Evolutionary conservation across 1,140 invertebrate species (phyloP), one percentile per base, ranked within the genome.

Genomic region (Ips typographus): DNA sequence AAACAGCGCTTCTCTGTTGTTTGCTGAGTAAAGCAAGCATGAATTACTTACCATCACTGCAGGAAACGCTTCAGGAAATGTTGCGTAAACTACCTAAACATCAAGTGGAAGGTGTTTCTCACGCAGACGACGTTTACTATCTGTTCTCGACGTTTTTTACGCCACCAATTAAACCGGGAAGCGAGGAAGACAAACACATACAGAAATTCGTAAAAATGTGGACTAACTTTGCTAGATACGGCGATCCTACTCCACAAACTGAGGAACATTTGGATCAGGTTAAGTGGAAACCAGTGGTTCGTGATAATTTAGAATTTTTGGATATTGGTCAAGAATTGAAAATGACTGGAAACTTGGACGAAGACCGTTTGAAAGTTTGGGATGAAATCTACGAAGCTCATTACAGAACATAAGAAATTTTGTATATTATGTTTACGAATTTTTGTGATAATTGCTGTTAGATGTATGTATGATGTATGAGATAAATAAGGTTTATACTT

Each of bases 61-160:
- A 71, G 43, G 64, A 59, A n/a, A 53, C 72, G 8, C 62, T 75
- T n/a, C 39, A 58, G 39, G 69, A 64, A 36, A 4, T 83, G 39
- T 73, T 80, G 2, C 72, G 68, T 2, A 68, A 68, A 22, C 8
- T 75, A 6, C 73, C 71, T 5, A 55, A 49, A 37, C 70, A 69
- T 41, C 38, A 65, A 51, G n/a, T 80, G 63, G 85, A 86, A 0
- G 85, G 73, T 84, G 88, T 6, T 82, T 84, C 82, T 71, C 89
- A 90, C 73, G 85, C 83, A 0, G 89, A 90, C 68, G 89, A 90
- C 71, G 51, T 89, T 1, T 84, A 84, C 68, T 89, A 89, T 76
- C 71, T 89, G 3, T 90, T 88, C 73, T 80, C 82, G 70, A 84
- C 79, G 56, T 77, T 77, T 70, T 71, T 84, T 40, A 82, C 77